Conservation (phyloP, 1,140 invertebrate species). For the Pemphigus obesinymphae region DNA sequence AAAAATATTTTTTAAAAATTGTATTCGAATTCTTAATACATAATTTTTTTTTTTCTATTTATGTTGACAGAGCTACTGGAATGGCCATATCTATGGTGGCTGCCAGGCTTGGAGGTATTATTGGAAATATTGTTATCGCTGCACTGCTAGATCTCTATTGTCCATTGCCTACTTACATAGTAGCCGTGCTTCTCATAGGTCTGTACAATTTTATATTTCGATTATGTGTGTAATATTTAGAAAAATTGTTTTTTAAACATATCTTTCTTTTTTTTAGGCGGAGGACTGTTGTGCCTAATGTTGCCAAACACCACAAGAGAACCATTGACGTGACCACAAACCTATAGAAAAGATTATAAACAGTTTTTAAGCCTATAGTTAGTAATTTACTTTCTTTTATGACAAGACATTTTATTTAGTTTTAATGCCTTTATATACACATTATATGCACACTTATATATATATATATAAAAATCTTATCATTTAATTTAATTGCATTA, state of each 20-base stretch:
- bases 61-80: constrained; percentile 65
- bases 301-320: constrained; percentile 79
- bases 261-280: constrained; percentile 54
- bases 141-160: constrained; percentile 74
- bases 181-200: constrained; percentile 70
- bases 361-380: background rate
- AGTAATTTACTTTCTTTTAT: constrained; percentile 3
- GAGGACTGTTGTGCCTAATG: constrained; percentile 75
- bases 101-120: constrained; percentile 75
- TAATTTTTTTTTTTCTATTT: background rate
- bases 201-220: constrained; percentile 42
- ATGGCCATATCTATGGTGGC: constrained; percentile 83
- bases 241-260: background rate
- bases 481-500: background rate
- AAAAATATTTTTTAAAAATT: background rate
- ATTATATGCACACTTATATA: constrained; percentile 17
- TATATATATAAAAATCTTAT: background rate
- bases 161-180: constrained; percentile 78
- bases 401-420: constrained; percentile 9
- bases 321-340: constrained; percentile 64
- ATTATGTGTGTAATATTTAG: background rate
- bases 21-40: too few relatives aligned
- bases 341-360: background rate
- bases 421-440: background rate
- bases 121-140: constrained; percentile 81